Evolutionary conservation across 2,797 vertebrate species (phyloP).

Genomic region (Simalia tracyae): DNA sequence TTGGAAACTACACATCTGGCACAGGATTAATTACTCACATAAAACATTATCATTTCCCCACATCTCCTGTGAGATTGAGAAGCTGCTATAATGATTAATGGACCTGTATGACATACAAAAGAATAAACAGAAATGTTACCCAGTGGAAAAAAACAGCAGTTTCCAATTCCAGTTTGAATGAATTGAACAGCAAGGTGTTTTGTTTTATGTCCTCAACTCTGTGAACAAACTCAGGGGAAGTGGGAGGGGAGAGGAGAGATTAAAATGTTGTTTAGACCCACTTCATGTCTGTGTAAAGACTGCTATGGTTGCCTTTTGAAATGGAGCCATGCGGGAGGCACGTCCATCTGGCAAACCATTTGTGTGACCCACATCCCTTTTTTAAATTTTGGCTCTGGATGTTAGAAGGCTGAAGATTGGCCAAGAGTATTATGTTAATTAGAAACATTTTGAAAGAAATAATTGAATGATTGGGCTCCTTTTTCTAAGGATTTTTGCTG

Average conservation of each 20-base stretch:
- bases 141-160: slow-evolving; percentile 43
- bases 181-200: slow-evolving; percentile 42
- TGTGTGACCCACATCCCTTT: background rate
- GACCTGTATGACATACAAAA: slow-evolving; percentile 60
- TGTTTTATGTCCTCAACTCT: slow-evolving; percentile 7
- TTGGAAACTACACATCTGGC: slow-evolving; percentile 76
- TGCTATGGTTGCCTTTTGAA: background rate
- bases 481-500: background rate
- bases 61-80: slow-evolving; percentile 70
- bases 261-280: slow-evolving; percentile 1
- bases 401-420: background rate
- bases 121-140: slow-evolving; percentile 65
- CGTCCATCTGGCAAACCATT: background rate
- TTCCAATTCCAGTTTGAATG: slow-evolving; percentile 54
- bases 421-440: background rate
- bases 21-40: slow-evolving; percentile 78
- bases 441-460: background rate
- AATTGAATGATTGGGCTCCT: background rate
- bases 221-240: slow-evolving; percentile 17
- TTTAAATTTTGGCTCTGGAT: background rate
- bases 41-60: slow-evolving; percentile 76
- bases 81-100: slow-evolving; percentile 72
- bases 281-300: background rate
- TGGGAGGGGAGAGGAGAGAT: slow-evolving; percentile 2
- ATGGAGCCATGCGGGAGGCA: background rate